These are phyloP conservation scores for Tetrao urogallus DNA, from an alignment of 2,113 vertebrate genomes.

Conservation along the genomic window DNA sequence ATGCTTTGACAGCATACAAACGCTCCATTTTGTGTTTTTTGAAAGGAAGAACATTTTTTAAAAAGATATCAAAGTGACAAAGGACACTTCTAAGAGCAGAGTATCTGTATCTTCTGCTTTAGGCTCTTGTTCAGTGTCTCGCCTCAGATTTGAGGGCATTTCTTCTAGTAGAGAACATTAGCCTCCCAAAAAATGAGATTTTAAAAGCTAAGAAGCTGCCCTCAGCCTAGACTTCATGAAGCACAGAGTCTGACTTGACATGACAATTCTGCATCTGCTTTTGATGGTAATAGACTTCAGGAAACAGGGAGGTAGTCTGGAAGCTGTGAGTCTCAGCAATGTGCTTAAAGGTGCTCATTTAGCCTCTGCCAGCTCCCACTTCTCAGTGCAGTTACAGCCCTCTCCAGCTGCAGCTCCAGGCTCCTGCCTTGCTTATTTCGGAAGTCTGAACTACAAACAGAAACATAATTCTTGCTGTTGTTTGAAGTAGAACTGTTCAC, in stretches of 20 bases:
- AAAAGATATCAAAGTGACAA: not conserved
- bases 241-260: not conserved
- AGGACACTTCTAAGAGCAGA: not conserved
- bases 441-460: not conserved
- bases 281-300: not conserved
- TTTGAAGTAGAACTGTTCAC: not conserved
- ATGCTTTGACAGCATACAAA: not conserved
- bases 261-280: not conserved
- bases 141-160: not conserved
- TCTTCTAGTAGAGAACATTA: not conserved
- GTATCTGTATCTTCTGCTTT: not conserved
- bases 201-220: not conserved
- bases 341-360: not conserved
- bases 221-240: not conserved
- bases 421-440: not conserved
- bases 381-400: not conserved
- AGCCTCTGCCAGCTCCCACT: not conserved
- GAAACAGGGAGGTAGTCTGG: not conserved
- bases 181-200: not conserved
- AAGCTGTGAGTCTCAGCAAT: not conserved
- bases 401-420: not conserved
- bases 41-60: not conserved
- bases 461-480: not conserved
- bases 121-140: not conserved
- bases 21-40: not conserved